Evolutionary conservation across 1,140 invertebrate genomes (phyloP), one percentile per base, ranked within the genome.

Genomic region (Anastrepha ludens): DNA sequence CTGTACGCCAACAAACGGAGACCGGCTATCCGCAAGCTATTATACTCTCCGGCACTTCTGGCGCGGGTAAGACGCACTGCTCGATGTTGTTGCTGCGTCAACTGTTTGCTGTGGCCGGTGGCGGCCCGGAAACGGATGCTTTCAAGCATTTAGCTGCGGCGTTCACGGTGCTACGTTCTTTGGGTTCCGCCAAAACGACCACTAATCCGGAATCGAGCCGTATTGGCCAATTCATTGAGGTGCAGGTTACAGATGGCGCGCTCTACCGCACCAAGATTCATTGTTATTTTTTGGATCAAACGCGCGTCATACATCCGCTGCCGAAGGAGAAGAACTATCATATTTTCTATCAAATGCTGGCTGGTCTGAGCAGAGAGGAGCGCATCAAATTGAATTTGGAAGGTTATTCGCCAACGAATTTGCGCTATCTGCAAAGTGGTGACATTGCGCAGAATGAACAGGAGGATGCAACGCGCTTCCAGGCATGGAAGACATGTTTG

Each of bases 311-410:
- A 87, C 94, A 96, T 50, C 97, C 97, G 6, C 94, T 97, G 88
- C 94, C 96, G 9, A 96, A 97, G 90, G 98, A 99, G 94, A 98
- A 98, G 91, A 99, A 99, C 94, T 99, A 98, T 93, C 98, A 99
- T 92, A 98, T 99, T 91, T 99, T 99, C 94, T 99, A 99, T 94
- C 98, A 99, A 94, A 97, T 99, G 96, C 94, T 99, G 44, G 98
- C 98, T 17, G 98, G 98, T 4, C 95, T 99, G 1, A 96, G 96
- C 15, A 93, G 95, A 74, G 98, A 99, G 89, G 98, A 99, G 94
- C 95, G 98, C 93, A 95, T 95, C 0, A 97, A 97, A 94, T 94
- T 98, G 2, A 97, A 97, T 91, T 93, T 98, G 58, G 97, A 98
- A 90, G 97, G 97, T 5, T 98, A 97, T 91, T 96, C 96, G 62